Conservation (phyloP, 2,797 vertebrate species). For the Onychomys leucogaster region DNA sequence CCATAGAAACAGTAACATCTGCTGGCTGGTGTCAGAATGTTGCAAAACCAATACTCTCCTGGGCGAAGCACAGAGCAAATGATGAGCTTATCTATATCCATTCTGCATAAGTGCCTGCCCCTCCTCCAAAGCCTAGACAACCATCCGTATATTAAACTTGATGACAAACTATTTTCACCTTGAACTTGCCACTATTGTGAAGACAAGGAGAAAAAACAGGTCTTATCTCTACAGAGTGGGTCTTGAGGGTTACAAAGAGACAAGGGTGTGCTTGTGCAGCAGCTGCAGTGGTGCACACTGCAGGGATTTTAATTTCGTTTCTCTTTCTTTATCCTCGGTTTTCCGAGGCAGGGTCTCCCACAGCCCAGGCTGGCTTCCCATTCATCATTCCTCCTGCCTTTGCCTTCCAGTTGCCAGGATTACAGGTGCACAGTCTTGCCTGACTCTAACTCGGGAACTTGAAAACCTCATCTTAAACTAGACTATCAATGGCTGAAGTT, state of each 20-base stretch:
- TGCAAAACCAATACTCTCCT: neutral
- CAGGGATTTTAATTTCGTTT: neutral
- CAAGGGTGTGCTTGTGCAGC: neutral
- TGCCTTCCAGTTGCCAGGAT: neutral
- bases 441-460: neutral
- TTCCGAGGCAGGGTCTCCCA: neutral
- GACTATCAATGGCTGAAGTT: slow-evolving; percentile 9
- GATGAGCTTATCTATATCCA: neutral
- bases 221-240: neutral
- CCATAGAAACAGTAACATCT: neutral
- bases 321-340: neutral
- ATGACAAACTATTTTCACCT: slow-evolving; percentile 42
- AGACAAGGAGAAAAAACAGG: slow-evolving; percentile 25
- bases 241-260: neutral
- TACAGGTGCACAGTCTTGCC: neutral
- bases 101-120: neutral
- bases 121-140: neutral
- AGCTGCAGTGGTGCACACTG: neutral
- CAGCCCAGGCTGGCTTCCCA: neutral
- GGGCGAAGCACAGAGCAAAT: neutral
- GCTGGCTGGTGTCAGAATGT: neutral
- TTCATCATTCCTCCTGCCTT: neutral
- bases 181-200: slow-evolving; percentile 1
- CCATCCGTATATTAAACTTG: neutral
- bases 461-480: neutral